These are phyloP conservation scores for Hedychridium roseum DNA, from an alignment of 2,888 invertebrate species.

Conservation along the genomic window DNA sequence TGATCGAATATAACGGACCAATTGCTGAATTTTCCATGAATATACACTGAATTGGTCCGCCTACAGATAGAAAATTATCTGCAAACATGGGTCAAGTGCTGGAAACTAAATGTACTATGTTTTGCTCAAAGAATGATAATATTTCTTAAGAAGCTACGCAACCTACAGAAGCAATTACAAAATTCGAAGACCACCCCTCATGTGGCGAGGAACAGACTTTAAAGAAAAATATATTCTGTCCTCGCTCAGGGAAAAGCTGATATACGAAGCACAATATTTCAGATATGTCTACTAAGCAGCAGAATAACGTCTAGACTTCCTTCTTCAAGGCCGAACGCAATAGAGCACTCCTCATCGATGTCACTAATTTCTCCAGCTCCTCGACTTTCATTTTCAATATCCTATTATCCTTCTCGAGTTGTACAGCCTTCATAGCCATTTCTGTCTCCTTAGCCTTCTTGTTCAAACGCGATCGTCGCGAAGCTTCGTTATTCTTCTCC, in stretches of 20 bases:
- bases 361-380: constrained; percentile 74
- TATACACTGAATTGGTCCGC: too few species aligned
- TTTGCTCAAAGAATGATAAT: too few species aligned
- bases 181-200: neutral
- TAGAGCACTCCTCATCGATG: constrained; percentile 71
- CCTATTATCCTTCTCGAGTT: constrained; percentile 72
- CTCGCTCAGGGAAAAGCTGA: neutral
- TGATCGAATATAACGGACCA: too few species aligned
- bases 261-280: neutral
- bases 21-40: too few species aligned
- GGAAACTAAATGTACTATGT: neutral
- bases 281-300: neutral
- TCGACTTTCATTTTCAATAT: constrained; percentile 73
- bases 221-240: neutral
- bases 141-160: too few species aligned
- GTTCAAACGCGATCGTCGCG: constrained; percentile 77
- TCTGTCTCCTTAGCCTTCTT: constrained; percentile 71
- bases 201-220: neutral
- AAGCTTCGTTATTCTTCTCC: constrained; percentile 82
- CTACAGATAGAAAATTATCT: too few species aligned
- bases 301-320: constrained; percentile 24
- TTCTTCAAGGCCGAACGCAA: constrained; percentile 72
- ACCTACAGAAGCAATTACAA: too few species aligned
- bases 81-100: too few species aligned
- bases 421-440: constrained; percentile 66